Base-by-base conservation (phyloP, 2,888 invertebrate genomes). In the Trilocha varians region DNA sequence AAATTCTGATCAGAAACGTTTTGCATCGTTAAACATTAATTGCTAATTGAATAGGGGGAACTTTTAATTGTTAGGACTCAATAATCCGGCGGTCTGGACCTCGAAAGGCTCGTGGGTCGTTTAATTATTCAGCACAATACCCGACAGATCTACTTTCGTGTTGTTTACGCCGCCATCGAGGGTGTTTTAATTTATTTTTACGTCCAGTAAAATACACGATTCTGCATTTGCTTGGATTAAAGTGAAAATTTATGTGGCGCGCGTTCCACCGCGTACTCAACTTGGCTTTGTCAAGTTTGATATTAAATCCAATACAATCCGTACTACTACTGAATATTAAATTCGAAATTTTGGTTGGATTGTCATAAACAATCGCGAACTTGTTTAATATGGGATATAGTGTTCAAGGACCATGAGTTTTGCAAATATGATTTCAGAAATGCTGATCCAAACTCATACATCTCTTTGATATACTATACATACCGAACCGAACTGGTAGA, bases 41-140 rank as follows among this genome's bases (percentile, higher is more conserved):
- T 74, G 68, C 65, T 70, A 72, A 69, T 70, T 67, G 62, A 68
- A 68, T 66, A 59, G 50, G 46, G 52, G 53, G 60, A 73, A 73
- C 62, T 73, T 73, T 70, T 67, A 71, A 71, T 71, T 69, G 72
- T 68, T 62, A 67, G 62, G 59, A 63, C 62, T 69, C 67, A 67
- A 75, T 76, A 76, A 71, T 71, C 64, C 68, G 38, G 41, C 45
- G 42, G 55, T 57, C 59, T 58, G 55, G 55, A 42, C 55, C n/a
- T n/a, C 53, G 50, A 73, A 71, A 70, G 63, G 67, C 36, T 41
- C 45, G 42, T 51, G 46, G 54, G 39, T 48, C 59, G 49, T 65
- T 77, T 69, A 75, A 77, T 76, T 77, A 78, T 75, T 74, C 68
- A 70, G 52, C 53, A 64, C 64, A 63, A 65, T 64, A 59, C 53